These are phyloP conservation scores for Pachyuromys duprasi DNA, from an alignment of 2,797 vertebrate genomes.

Conservation along the genomic window DNA sequence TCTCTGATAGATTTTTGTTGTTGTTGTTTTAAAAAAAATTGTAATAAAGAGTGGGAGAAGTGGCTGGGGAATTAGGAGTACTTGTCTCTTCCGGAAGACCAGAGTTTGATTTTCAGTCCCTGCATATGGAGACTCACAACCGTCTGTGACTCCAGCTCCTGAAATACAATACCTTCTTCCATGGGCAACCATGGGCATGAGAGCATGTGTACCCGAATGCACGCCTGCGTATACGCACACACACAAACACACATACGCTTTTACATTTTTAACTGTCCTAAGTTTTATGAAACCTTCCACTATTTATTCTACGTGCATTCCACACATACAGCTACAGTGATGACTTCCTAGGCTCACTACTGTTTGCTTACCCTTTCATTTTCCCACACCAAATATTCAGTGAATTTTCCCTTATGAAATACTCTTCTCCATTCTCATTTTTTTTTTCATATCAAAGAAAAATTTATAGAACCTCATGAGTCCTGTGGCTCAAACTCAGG, in stretches of 20 bases:
- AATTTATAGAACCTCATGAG: not conserved
- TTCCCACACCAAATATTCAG: not conserved
- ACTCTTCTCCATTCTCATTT: not conserved
- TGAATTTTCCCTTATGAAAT: not conserved
- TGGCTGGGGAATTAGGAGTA: not conserved
- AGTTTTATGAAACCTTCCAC: not conserved
- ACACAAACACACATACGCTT: not conserved
- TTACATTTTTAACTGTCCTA: not conserved
- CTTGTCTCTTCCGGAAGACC: not conserved
- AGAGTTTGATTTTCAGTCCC: not conserved
- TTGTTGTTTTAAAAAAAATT: not conserved
- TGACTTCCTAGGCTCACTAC: not conserved
- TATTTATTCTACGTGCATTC: not conserved
- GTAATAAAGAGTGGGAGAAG: not conserved
- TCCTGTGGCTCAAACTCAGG: not conserved
- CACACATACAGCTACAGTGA: not conserved
- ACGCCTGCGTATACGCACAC: too few relatives aligned
- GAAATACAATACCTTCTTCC: not conserved
- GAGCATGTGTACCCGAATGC: too few relatives aligned
- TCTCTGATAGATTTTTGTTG: not conserved
- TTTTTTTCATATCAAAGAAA: conserved; percentile 3
- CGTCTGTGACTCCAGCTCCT: not conserved
- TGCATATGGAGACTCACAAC: not conserved
- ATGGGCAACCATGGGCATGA: not conserved
- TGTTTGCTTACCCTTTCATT: not conserved